Percentiles rank a stretch among this genome's conserved stretches.
phyloP scores from a whole-genome alignment of 2,888 invertebrate species.

The Fragum whitleyi region DNA sequence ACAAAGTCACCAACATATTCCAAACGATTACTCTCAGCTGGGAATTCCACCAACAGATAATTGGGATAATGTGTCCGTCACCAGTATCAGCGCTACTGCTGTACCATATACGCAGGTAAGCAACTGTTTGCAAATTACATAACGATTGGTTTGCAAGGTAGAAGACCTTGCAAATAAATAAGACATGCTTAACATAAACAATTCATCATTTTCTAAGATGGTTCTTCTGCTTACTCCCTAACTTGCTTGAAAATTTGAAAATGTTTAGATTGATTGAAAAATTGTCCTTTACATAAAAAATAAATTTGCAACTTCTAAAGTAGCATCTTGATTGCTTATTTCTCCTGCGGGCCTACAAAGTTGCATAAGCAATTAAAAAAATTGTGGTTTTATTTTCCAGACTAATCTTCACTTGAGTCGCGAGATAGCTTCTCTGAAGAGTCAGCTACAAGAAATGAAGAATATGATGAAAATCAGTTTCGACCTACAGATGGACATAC shows the following conservation, averaged over 20 bases:
- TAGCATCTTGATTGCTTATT: too few species aligned
- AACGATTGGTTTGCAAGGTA: background rate
- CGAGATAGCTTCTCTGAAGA: conserved; percentile 79
- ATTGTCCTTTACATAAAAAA: too few species aligned
- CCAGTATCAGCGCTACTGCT: conserved; percentile 82
- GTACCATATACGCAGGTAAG: conserved; percentile 82
- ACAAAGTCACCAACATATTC: conserved; percentile 67
- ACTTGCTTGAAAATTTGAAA: too few species aligned
- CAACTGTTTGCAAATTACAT: too few species aligned
- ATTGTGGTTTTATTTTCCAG: conserved; percentile 72
- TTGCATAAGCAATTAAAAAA: too few species aligned
- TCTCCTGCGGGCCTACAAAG: too few species aligned
- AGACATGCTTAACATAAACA: background rate
- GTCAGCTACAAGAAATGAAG: conserved; percentile 83
- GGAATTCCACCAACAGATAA: conserved; percentile 76
- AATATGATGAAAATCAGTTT: conserved; percentile 83
- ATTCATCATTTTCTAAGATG: conserved; percentile 4
- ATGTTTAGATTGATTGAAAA: too few species aligned
- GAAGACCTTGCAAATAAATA: background rate
- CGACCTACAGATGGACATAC: conserved; percentile 84
- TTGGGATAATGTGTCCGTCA: conserved; percentile 82
- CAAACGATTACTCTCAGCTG: conserved; percentile 83
- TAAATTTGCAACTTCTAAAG: too few species aligned
- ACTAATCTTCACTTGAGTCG: conserved; percentile 77
- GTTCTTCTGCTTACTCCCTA: too few species aligned